Base-by-base conservation (phyloP, 2,113 vertebrate genomes). In the Tupaia tana region DNA sequence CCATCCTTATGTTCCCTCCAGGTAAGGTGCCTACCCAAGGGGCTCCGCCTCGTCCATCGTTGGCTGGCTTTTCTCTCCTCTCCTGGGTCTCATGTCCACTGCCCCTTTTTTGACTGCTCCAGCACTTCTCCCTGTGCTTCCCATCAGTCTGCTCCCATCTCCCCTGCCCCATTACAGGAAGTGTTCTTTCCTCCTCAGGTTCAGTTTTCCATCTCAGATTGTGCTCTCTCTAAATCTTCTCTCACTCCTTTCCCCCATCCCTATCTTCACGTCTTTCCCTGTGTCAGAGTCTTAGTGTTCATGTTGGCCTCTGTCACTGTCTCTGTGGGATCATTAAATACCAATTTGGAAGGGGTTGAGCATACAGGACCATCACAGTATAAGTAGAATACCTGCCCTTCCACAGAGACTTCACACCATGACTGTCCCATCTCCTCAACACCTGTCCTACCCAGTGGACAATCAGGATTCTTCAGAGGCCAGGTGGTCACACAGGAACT, bases 1-100 rank as follows among this genome's bases (percentile, higher is more conserved):
- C 99, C 98, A 99, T 99, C 98, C 99, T 99, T 96, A 99, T 99
- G 98, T 99, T 99, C 98, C 99, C 99, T 97, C 99, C 99, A 98
- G 99, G 99, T 99, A 98, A 95, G 95, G 81, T 11, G 18, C 24
- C 63, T 16, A 14, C 24, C 54, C 6, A 22, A 27, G 75, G 54
- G 43, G 43, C 58, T 52, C 59, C 4, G 22, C 75, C 83, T 78
- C 11, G 0, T 15, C 66, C 29, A 66, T 64, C 24, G 80, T 89
- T 8, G 61, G 61, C 66, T 67, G 63, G 20, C 25, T 79, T 66
- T 86, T 54, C n/a, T 56, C 63, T 64, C 71, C 59, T 79, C 52
- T 54, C 63, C 74, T 81, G 29, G 66, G 1, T 78, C 69, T 89
- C 56, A 3, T 16, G 25, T 7, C 64, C 31, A 52, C 67, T 77